Percentiles rank a stretch among this genome's conserved stretches.
phyloP scores from a whole-genome alignment of 2,888 invertebrate genomes.

The Hypolimnas misippus region DNA sequence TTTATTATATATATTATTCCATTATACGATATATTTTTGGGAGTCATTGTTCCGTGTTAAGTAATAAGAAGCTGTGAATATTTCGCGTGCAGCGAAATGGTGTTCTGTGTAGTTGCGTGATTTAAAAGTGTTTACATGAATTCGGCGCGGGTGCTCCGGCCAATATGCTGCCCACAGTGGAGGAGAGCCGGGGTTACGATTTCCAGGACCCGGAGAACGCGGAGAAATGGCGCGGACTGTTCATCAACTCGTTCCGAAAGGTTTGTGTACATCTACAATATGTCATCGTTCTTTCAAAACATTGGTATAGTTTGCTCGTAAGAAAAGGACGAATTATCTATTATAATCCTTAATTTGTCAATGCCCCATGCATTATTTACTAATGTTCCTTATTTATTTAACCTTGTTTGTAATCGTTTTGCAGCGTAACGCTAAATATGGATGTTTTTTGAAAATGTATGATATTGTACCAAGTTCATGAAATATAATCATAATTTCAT shows the following conservation, averaged over 20 bases:
- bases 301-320: constrained; percentile 22
- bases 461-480: constrained; percentile 32
- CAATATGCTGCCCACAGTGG: constrained; percentile 81
- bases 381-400: not conserved
- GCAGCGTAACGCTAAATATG: not conserved
- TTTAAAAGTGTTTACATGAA: constrained; percentile 77
- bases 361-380: not conserved
- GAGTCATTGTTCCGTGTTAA: constrained; percentile 46
- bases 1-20: constrained; percentile 39
- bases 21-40: constrained; percentile 48
- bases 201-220: constrained; percentile 95
- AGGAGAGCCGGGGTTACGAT: constrained; percentile 87
- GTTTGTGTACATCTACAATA: constrained; percentile 80
- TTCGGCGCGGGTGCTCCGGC: constrained; percentile 65
- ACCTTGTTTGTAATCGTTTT: not conserved
- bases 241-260: constrained; percentile 94
- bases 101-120: constrained; percentile 64
- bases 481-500: constrained; percentile 25
- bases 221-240: constrained; percentile 96
- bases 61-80: constrained; percentile 51
- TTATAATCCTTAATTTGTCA: not conserved
- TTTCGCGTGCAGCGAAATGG: constrained; percentile 57
- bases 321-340: constrained; percentile 14
- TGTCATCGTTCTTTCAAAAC: constrained; percentile 44
- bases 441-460: not conserved